These are phyloP conservation scores for Synanthedon andrenaeformis DNA, from an alignment of 2,888 invertebrate genomes.

Conservation along the genomic window DNA sequence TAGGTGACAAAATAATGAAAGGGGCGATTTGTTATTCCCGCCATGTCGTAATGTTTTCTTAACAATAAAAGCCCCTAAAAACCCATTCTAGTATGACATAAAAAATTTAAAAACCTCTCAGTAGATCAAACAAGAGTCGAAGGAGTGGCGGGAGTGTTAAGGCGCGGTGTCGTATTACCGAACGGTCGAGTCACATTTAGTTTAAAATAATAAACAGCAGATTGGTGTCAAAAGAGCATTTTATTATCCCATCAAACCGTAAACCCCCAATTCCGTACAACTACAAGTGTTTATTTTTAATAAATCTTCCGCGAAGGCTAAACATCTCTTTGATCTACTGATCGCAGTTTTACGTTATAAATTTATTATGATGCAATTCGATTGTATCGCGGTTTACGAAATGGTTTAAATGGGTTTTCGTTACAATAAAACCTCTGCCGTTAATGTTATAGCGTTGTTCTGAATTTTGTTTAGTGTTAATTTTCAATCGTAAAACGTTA, in stretches of 20 bases:
- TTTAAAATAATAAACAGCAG: conserved; percentile 66
- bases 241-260: conserved; percentile 63
- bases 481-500: conserved; percentile 10
- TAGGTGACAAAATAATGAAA: background rate
- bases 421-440: conserved; percentile 35
- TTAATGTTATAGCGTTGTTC: conserved; percentile 32
- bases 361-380: conserved; percentile 22
- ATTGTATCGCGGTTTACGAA: conserved; percentile 28
- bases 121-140: conserved; percentile 64
- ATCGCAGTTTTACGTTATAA: conserved; percentile 24
- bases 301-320: conserved; percentile 54
- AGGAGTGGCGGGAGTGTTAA: conserved; percentile 57
- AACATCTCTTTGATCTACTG: conserved; percentile 33
- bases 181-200: conserved; percentile 57
- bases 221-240: conserved; percentile 66
- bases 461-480: conserved; percentile 27
- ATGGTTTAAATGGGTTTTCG: conserved; percentile 33
- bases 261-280: conserved; percentile 35
- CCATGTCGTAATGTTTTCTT: conserved; percentile 50
- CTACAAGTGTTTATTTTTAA: conserved; percentile 49
- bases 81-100: conserved; percentile 63
- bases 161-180: conserved; percentile 54
- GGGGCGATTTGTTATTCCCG: background rate
- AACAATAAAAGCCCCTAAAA: conserved; percentile 64
- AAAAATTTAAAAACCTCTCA: conserved; percentile 70